A percentile compares a stretch with the other conserved stretches of the same genome.
Conservation (phyloP, 1,140 invertebrate species). For the Ceratina australensis region DNA sequence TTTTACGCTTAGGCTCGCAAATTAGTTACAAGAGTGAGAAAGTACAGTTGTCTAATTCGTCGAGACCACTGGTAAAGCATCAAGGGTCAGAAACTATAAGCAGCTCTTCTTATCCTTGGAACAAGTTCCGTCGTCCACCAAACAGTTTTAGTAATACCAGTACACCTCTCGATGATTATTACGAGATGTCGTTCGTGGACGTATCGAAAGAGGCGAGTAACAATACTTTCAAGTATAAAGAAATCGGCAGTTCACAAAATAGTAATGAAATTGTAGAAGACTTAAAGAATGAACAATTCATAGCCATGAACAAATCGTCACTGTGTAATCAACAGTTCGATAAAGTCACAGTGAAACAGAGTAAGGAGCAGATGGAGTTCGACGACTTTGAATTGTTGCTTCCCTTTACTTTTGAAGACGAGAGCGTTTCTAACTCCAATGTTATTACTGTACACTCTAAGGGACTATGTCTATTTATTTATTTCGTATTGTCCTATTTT, state of each 20-base stretch:
- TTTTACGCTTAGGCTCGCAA: not conserved
- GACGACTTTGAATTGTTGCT: constrained; percentile 28
- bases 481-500: constrained; percentile 4
- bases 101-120: not conserved
- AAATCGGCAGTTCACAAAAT: constrained; percentile 21
- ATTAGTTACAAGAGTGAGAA: not conserved
- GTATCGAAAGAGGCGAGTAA: constrained; percentile 6
- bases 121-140: not conserved
- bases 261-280: not conserved
- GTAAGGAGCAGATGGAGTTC: not conserved
- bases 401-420: constrained; percentile 25
- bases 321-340: not conserved
- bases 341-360: not conserved
- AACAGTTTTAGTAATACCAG: not conserved
- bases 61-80: not conserved
- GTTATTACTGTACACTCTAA: not conserved
- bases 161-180: constrained; percentile 1
- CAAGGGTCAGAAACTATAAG: not conserved
- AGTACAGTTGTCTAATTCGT: not conserved
- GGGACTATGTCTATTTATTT: not conserved
- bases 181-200: not conserved
- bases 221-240: constrained; percentile 12
- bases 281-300: not conserved
- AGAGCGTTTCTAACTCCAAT: constrained; percentile 5
- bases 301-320: not conserved